A percentile compares a stretch with the other conserved stretches of the same genome.
phyloP scores from a whole-genome alignment of 2,888 invertebrate genomes.

The Nasonovia ribisnigri region DNA sequence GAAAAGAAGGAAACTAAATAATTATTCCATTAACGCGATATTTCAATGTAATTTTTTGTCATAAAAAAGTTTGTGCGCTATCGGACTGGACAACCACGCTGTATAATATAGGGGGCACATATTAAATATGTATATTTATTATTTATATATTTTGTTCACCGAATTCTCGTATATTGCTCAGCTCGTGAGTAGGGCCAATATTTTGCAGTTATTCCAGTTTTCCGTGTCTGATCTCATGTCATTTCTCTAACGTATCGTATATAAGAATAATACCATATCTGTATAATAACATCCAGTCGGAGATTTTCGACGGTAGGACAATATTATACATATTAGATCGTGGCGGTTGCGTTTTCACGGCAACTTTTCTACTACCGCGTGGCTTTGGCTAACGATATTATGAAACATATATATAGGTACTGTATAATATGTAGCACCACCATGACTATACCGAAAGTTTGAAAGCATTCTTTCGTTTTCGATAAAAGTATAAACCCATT shows the following conservation, averaged over 20 bases:
- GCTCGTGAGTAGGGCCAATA: neutral
- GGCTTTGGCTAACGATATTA: neutral
- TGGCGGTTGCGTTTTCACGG: neutral
- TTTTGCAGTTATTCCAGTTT: neutral
- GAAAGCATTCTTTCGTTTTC: neutral
- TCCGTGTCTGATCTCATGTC: neutral
- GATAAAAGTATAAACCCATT: slow-evolving; percentile 1
- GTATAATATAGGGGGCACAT: neutral
- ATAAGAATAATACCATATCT: neutral
- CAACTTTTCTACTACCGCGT: neutral
- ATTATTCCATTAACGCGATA: neutral
- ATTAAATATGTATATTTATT: too few relatives aligned
- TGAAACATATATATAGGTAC: neutral
- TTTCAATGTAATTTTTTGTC: neutral
- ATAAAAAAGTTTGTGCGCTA: neutral
- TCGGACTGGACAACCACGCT: neutral
- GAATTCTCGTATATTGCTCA: neutral
- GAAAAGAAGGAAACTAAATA: neutral
- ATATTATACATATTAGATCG: neutral
- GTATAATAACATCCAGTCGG: neutral
- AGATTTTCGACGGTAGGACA: neutral
- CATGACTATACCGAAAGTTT: neutral
- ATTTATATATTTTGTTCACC: neutral
- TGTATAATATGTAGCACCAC: neutral
- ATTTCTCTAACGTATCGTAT: neutral